Evolutionary conservation across 2,797 vertebrate genomes (phyloP).

Genomic region (Arnoldichthys spilopterus): DNA sequence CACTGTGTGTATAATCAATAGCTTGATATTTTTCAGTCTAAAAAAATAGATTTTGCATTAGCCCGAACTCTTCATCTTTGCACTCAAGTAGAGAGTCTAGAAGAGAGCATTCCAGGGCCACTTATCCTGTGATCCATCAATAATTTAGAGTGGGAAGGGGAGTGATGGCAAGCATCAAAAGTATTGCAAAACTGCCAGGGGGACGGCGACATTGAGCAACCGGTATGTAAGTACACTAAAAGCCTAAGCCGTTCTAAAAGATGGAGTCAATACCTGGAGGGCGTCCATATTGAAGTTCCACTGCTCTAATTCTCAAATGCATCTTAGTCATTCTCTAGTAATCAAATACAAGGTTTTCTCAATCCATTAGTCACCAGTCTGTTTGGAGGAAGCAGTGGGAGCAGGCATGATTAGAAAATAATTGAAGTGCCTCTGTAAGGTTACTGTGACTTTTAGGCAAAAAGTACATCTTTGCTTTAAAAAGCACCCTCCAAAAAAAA

Average conservation of each 20-base stretch:
- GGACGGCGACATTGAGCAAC: constrained; percentile 69
- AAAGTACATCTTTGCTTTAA: background rate
- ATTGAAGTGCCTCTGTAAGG: constrained; percentile 69
- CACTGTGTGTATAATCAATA: constrained; percentile 28
- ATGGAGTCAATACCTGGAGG: constrained; percentile 80
- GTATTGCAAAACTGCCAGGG: constrained; percentile 78
- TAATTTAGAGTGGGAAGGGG: constrained; percentile 72
- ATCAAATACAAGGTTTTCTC: constrained; percentile 74
- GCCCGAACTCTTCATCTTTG: constrained; percentile 49
- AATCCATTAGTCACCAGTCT: constrained; percentile 72
- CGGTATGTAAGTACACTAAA: constrained; percentile 75
- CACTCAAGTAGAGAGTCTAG: constrained; percentile 60
- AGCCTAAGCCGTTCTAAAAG: constrained; percentile 74
- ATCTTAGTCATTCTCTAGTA: constrained; percentile 75
- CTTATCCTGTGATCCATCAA: constrained; percentile 74
- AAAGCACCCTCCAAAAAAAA: background rate
- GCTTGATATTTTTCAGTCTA: constrained; percentile 36
- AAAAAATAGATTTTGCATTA: constrained; percentile 44
- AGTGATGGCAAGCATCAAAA: constrained; percentile 73
- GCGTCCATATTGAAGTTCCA: constrained; percentile 77
- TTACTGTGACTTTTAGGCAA: constrained; percentile 19
- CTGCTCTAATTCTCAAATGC: constrained; percentile 72
- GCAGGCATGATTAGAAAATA: constrained; percentile 75
- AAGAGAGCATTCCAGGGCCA: constrained; percentile 56
- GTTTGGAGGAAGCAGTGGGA: constrained; percentile 65